Evolutionary conservation across 2,797 vertebrate species (phyloP), one percentile per base, ranked within the genome.

Genomic region (Novumbra hubbsi): DNA sequence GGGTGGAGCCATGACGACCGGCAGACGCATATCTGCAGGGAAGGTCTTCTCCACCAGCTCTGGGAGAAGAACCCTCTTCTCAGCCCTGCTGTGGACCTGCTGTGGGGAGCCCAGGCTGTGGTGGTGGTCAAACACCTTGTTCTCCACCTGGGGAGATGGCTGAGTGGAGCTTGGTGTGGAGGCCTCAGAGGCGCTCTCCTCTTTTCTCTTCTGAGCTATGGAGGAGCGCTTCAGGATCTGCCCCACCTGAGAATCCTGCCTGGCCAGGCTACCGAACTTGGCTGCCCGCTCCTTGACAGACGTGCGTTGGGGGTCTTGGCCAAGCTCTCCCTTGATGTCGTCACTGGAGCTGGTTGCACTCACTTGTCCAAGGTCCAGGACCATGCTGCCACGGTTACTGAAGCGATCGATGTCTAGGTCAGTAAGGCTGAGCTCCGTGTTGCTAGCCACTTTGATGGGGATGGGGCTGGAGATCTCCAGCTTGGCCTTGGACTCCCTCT

Each of bases 381-480:
- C 89, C 71, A 83, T 2, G 0, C 90, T 92, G 72, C 89, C 91
- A 32, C 92, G 82, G 75, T 93, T 92, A 82, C 90, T 94, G 55
- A 78, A 70, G 15, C 30, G 85, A 80, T 96, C 95, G 0, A 90
- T 90, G 72, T 96, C 95, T 0, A 95, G 85, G 70, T 95, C 93
- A 0, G 95, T 95, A 70, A 98, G 92, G 74, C 85, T 93, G 74
- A 98, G 92, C 85, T 99, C 97, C 0, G 90, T 91, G 91, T 92
- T 94, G 0, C 92, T 96, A 17, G 95, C 94, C 81, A 99, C 96
- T 85, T 97, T 98, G 83, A 99, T 98, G 55, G 96, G 98, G 76
- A 99, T 99, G 27, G 98, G 97, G 88, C 93, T 94, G 68, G 98
- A 99, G 84, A 99, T 99, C 89, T 99, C 97, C 89, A 98, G 80